These are phyloP conservation scores for Arrhamphus sclerolepis DNA, from an alignment of 2,797 vertebrate species.

Conservation along the genomic window DNA sequence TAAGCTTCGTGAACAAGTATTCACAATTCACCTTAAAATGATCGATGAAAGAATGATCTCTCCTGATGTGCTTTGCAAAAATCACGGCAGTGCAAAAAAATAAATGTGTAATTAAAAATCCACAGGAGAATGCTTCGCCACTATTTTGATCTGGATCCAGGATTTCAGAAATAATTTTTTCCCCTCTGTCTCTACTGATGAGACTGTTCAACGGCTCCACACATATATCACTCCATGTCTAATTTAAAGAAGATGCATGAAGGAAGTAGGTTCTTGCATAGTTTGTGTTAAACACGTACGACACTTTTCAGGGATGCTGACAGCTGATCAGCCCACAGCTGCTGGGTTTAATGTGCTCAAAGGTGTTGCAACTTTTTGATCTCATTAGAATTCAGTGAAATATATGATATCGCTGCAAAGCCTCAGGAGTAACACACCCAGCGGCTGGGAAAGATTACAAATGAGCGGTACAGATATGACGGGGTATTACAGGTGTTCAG, in stretches of 20 bases:
- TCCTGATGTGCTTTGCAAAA: no score
- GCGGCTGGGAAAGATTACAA: constrained; percentile 13
- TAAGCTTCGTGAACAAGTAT: background rate
- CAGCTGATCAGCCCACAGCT: constrained; percentile 19
- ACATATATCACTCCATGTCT: no score
- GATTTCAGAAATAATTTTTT: no score
- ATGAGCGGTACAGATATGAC: constrained; percentile 6
- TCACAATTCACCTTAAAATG: background rate
- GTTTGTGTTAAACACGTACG: background rate
- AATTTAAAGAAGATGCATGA: constrained; percentile 5
- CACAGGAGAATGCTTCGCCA: no score
- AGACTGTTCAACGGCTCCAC: no score
- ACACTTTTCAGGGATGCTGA: constrained; percentile 20
- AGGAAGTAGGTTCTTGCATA: constrained; percentile 20
- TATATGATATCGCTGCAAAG: constrained; percentile 25
- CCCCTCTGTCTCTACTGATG: no score
- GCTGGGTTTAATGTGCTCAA: constrained; percentile 26
- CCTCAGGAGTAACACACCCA: constrained; percentile 9
- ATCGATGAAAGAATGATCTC: background rate
- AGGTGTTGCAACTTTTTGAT: constrained; percentile 40
- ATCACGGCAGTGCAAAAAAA: no score
- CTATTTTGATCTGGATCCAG: no score
- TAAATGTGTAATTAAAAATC: no score
- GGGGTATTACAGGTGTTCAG: constrained; percentile 17
- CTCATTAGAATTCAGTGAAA: constrained; percentile 15